These are phyloP conservation scores for Odontocerum albicorne DNA, from an alignment of 2,888 invertebrate species.

Conservation along the genomic window DNA sequence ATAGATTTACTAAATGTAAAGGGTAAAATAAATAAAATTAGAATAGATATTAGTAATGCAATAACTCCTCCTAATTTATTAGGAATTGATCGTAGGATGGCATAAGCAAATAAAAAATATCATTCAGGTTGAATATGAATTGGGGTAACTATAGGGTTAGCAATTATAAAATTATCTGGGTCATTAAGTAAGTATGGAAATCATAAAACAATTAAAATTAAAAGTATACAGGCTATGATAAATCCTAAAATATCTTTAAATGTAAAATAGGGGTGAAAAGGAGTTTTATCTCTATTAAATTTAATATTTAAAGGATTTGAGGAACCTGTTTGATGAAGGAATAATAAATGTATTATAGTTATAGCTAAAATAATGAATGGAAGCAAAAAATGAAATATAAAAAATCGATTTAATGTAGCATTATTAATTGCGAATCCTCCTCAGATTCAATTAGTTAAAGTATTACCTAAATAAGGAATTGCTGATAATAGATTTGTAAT, in stretches of 20 bases:
- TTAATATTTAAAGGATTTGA: conserved; percentile 67
- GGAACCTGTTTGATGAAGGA: conserved; percentile 68
- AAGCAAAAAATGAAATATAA: conserved; percentile 71
- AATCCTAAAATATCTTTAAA: conserved; percentile 66
- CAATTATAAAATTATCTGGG: conserved; percentile 73
- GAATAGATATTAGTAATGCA: conserved; percentile 65
- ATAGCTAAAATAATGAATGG: conserved; percentile 67
- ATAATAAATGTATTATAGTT: conserved; percentile 65
- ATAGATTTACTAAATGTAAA: conserved; percentile 59
- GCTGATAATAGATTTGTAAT: conserved; percentile 76
- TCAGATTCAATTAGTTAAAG: conserved; percentile 71
- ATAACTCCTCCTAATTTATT: conserved; percentile 79
- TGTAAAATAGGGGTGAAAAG: conserved; percentile 67
- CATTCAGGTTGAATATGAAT: conserved; percentile 82
- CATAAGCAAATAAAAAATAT: conserved; percentile 82
- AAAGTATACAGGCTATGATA: conserved; percentile 56
- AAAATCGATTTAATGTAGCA: conserved; percentile 76
- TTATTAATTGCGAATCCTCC: conserved; percentile 76
- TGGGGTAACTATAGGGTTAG: conserved; percentile 69
- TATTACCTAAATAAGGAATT: conserved; percentile 66
- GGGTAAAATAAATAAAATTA: conserved; percentile 66
- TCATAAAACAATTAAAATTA: conserved; percentile 56
- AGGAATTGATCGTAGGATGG: conserved; percentile 77
- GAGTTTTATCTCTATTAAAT: conserved; percentile 68
- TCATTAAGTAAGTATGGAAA: conserved; percentile 66